Base-by-base conservation (phyloP, 2,797 vertebrate genomes). In the Hyperoplus lanceolatus region DNA sequence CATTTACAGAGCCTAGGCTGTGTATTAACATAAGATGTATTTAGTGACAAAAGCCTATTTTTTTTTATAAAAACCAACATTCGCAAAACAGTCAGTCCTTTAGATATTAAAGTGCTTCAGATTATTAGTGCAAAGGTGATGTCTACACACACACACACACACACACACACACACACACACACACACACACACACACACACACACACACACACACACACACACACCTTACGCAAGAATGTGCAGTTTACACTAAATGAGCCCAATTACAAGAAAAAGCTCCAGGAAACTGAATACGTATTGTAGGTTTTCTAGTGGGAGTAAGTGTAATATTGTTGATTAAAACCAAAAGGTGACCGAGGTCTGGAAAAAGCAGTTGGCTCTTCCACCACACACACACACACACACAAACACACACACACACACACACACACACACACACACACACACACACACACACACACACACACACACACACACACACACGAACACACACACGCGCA, bases 251-350 rank as follows among this genome's bases (percentile, higher is more conserved):
- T 94, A 95, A 96, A 95, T 81, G 82, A 62, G 74, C 76, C 71
- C 90, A 91, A 93, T 95, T 95, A 95, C 95, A 95, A 95, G 95
- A 96, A 96, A 83, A 81, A 65, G 86, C 82, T 67, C 62, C 90
- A 90, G 89, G 89, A 93, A 84, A 87, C 86, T 64, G 55, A 84
- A 54, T 53, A 10, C 1, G 58, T 12, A 66, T 42, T 10, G 60
- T 29, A 65, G 70, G 62, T 49, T 82, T 50, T 83, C 83, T 79
- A 75, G 87, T 90, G 74, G 88, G 87, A 81, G 90, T 85, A 54
- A 59, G 73, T 84, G 87, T 29, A 29, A 86, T 90, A 91, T 87
- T 81, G 78, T 84, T 92, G 89, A 91, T 89, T 94, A 91, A 93
- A 95, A 90, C 89, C 87, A 92, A 90, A 88, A 90, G 87, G 82